Conservation (phyloP, 1,140 invertebrate genomes). For the Agraylea sexmaculata region DNA sequence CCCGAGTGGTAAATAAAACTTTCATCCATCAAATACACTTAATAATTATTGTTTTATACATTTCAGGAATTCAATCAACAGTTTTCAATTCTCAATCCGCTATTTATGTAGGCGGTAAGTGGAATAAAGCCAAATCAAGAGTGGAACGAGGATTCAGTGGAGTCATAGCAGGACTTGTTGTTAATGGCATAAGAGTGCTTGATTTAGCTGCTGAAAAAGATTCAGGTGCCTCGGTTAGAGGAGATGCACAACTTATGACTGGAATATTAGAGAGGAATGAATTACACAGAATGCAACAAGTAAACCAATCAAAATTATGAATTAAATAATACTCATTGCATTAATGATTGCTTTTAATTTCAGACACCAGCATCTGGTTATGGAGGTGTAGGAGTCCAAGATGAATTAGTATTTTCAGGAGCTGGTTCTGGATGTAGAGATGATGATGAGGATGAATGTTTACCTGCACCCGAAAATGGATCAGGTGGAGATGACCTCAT, state of each 20-base stretch:
- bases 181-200: constrained; percentile 73
- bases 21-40: constrained; percentile 4
- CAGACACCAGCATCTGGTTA: constrained; percentile 76
- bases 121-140: constrained; percentile 31
- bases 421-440: constrained; percentile 77
- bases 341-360: constrained; percentile 14
- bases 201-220: constrained; percentile 77
- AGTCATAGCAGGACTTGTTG: constrained; percentile 76
- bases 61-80: constrained; percentile 69
- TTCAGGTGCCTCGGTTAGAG: constrained; percentile 55
- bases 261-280: constrained; percentile 60
- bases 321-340: not conserved
- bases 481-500: constrained; percentile 82
- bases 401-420: constrained; percentile 80
- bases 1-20: constrained; percentile 52
- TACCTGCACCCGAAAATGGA: constrained; percentile 66
- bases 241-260: constrained; percentile 61
- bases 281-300: constrained; percentile 72
- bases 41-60: not conserved
- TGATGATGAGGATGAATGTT: constrained; percentile 79
- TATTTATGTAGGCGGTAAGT: constrained; percentile 79
- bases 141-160: constrained; percentile 74
- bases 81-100: constrained; percentile 88
- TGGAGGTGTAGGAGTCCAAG: constrained; percentile 62
- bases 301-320: constrained; percentile 29